phyloP scores from a whole-genome alignment of 2,888 invertebrate species.

The Drosophila anomalata region DNA sequence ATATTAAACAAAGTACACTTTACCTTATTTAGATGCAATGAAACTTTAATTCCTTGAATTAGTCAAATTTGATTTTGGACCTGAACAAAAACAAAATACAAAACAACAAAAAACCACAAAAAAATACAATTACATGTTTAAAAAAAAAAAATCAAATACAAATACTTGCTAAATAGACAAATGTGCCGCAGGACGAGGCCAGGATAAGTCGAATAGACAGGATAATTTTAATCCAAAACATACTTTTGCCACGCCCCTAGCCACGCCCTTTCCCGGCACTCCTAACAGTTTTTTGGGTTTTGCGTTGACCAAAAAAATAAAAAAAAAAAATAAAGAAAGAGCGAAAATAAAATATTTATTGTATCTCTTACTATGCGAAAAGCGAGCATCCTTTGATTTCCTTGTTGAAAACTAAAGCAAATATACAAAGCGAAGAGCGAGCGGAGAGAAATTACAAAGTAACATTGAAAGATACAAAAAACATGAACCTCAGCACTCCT shows the following conservation, averaged over 20 bases:
- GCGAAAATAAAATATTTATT: constrained; percentile 59
- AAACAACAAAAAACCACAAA: constrained; percentile 46
- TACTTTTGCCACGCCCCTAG: neutral
- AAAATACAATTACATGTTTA: constrained; percentile 49
- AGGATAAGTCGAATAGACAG: constrained; percentile 18
- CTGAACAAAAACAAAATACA: constrained; percentile 68
- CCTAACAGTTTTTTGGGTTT: constrained; percentile 63
- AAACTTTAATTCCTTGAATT: constrained; percentile 82
- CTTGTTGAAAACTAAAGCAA: constrained; percentile 75
- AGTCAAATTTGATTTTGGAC: constrained; percentile 83
- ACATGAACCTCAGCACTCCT: constrained; percentile 82
- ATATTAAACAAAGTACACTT: constrained; percentile 75
- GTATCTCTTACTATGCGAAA: constrained; percentile 49
- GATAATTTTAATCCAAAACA: neutral
- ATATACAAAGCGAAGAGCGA: constrained; percentile 66
- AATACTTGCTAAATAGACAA: constrained; percentile 60
- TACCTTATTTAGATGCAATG: constrained; percentile 80
- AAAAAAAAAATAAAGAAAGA: constrained; percentile 5
- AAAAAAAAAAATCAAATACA: constrained; percentile 45
- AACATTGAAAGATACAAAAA: constrained; percentile 81
- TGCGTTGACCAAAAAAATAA: constrained; percentile 18
- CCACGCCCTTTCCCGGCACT: constrained; percentile 22
- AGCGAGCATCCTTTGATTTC: constrained; percentile 64
- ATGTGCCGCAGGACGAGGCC: constrained; percentile 41
- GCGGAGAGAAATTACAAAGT: constrained; percentile 72